Evolutionary conservation across 2,888 invertebrate genomes (phyloP).

Genomic region (Tetragonula carbonaria): DNA sequence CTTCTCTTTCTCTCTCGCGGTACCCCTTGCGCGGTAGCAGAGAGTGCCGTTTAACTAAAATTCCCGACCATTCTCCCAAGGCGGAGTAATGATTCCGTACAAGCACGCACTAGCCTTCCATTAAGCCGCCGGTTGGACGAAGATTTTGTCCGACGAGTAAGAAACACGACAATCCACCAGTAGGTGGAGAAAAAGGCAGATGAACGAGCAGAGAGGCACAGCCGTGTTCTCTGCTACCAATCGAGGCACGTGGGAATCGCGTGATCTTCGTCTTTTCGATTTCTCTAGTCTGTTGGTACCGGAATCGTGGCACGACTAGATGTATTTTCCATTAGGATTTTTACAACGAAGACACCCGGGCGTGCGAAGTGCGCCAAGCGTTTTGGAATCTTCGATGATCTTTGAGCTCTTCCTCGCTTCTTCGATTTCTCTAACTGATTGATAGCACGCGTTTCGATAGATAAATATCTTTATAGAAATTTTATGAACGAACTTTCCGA

Average conservation of each 20-base stretch:
- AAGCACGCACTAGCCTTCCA: constrained; percentile 66
- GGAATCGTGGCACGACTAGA: too few relatives aligned
- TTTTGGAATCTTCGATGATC: constrained; percentile 1
- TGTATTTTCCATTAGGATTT: too few relatives aligned
- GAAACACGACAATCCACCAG: constrained; percentile 73
- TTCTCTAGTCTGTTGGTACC: not conserved
- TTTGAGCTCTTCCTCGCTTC: constrained; percentile 15
- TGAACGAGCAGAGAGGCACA: constrained; percentile 59
- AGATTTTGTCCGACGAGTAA: constrained; percentile 41
- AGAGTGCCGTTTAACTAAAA: constrained; percentile 52
- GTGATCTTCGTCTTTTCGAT: constrained; percentile 55
- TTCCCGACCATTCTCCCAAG: constrained; percentile 35
- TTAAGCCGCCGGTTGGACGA: constrained; percentile 54
- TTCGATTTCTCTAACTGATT: constrained; percentile 65
- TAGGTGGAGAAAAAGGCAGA: constrained; percentile 64
- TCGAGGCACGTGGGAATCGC: constrained; percentile 80
- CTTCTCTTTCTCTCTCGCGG: not conserved
- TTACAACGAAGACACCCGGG: too few relatives aligned
- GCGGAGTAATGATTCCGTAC: constrained; percentile 63
- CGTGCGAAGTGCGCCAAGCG: too few relatives aligned
- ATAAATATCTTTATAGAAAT: not conserved
- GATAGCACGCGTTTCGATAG: constrained; percentile 74
- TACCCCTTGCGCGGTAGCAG: not conserved
- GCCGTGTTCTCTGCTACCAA: constrained; percentile 26
- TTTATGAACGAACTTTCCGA: not conserved